These are phyloP conservation scores for Catharus minimus DNA, from an alignment of 2,113 vertebrate genomes.

Conservation along the genomic window DNA sequence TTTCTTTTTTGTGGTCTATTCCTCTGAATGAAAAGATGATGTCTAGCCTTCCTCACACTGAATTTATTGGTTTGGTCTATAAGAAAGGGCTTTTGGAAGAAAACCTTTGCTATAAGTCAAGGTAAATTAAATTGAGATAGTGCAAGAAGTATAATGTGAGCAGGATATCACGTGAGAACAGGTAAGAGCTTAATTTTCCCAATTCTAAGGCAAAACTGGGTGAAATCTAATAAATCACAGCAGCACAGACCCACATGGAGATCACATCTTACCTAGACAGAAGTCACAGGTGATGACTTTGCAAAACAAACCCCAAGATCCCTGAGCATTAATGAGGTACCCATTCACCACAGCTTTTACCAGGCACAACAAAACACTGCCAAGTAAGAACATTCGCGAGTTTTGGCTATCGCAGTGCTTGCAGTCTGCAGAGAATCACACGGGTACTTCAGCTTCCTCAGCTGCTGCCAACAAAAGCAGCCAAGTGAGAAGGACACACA, in stretches of 20 bases:
- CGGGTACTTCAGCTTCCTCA: not conserved
- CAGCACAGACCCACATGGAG: not conserved
- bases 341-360: not conserved
- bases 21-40: not conserved
- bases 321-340: not conserved
- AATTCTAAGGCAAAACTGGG: not conserved
- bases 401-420: not conserved
- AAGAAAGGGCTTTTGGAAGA: slow-evolving; percentile 24
- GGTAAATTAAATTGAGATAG: slow-evolving; percentile 4
- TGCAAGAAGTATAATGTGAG: not conserved
- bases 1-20: not conserved
- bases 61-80: slow-evolving; percentile 3
- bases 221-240: slow-evolving; percentile 5
- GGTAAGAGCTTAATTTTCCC: not conserved
- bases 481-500: slow-evolving; percentile 40
- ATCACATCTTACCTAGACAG: not conserved
- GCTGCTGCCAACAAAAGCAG: slow-evolving; percentile 39
- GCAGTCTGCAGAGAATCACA: slow-evolving; percentile 29
- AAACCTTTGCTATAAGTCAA: slow-evolving; percentile 4
- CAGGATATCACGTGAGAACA: not conserved
- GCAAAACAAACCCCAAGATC: not conserved
- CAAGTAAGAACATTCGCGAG: slow-evolving; percentile 1
- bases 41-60: not conserved
- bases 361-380: not conserved
- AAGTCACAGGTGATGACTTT: not conserved